Base-by-base conservation (phyloP, 2,797 vertebrate species). In the Lepidocolaptes lacrymiger region DNA sequence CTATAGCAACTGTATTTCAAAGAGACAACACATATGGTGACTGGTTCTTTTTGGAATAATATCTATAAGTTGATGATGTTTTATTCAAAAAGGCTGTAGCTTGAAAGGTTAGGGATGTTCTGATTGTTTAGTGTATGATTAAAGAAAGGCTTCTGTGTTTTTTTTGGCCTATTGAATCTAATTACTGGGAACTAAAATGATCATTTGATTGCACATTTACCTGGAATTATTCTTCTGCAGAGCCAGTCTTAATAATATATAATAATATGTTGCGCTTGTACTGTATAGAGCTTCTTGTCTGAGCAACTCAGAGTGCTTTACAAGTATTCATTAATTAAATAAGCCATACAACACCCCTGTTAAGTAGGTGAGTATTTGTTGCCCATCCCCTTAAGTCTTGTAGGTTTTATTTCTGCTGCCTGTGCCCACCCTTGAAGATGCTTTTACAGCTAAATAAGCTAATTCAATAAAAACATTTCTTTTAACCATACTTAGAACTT, bases 221-320 rank as follows among this genome's bases (percentile, higher is more conserved):
- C 96, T 96, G 95, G 96, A 96, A 97, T 97, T 97, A 96, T 96
- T 96, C 96, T 95, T 96, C 91, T 94, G 91, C 95, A 96, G 96
- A 97, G 93, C 96, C 94, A 96, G 96, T 97, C 96, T 97, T 97
- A 97, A 96, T 97, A 96, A 97, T 97, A 95, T 96, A 96, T 97
- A 97, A 97, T 97, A 96, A 97, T 94, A 97, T 92, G 96, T 97
- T 97, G 91, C 96, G 20, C 75, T 89, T 55, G 77, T 96, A 52
- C 94, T 95, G 94, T 96, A 96, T 97, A 93, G 93, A 26, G 54
- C 71, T 84, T 88, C 92, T 97, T 93, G 90, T 88, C 91, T 94
- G 78, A 91, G 93, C 88, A 95, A 91, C 95, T 97, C 91, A 75
- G 84, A 96, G 91, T 68, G 85, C 88, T 85, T 94, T 92, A 43